Base-by-base conservation (phyloP, 2,888 invertebrate species). In the Agrochola litura region DNA sequence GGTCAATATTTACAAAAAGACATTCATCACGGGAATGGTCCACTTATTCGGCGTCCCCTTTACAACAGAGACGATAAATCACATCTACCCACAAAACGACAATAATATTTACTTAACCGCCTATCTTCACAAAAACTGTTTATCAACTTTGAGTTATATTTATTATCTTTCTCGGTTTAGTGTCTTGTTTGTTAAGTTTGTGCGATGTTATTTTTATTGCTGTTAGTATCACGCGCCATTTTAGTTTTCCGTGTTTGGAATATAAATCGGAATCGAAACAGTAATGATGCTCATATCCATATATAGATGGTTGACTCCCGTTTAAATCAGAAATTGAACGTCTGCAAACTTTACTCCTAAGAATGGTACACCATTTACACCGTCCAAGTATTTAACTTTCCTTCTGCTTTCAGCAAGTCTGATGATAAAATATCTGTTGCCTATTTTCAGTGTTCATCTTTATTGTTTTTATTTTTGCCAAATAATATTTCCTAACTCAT, bases 51-150 rank as follows among this genome's bases (percentile, higher is more conserved):
- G 68, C 74, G 25, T 71, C 66, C 70, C 61, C 46, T 69, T 70
- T 60, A 81, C 52, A 81, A 14, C 58, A 6, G 37, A 9, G 63
- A 71, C 80, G 66, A 88, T 81, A 86, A 83, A 86, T 86, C 73
- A 81, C 69, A 65, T 76, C 52, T 69, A 79, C 65, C 84, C 83
- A 41, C 78, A 76, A 82, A 85, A 85, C 65, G 81, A 85, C 86
- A 88, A 88, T 87, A 87, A 86, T 88, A 88, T 86, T 87, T 88
- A 88, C 88, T 78, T 80, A 77, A 61, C 61, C 16, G 37, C 19
- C 67, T 71, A 73, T 81, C 58, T 56, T 46, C 19, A 76, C 73
- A 74, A 70, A 76, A 75, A 77, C 52, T 66, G 69, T 88, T 80
- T 82, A 65, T 65, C 16, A 76, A 80, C 73, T 67, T 54, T 67